Conservation (phyloP, 2,888 invertebrate genomes). For the Philhelius pedissequus region DNA sequence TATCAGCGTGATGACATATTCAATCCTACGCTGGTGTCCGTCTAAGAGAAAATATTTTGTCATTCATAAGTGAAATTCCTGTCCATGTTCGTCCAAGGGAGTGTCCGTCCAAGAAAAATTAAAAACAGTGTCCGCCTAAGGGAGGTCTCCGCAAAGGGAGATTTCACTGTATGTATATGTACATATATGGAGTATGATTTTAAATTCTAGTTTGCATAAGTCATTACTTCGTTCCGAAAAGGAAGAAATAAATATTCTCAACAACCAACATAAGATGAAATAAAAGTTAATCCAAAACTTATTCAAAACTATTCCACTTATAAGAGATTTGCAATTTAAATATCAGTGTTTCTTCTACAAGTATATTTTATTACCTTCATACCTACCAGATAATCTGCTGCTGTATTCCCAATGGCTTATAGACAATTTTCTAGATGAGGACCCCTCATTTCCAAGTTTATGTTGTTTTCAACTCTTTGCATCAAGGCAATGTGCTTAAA, state of each 20-base stretch:
- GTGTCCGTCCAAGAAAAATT: too few relatives aligned
- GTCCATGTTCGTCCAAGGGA: too few relatives aligned
- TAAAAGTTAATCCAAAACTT: background rate
- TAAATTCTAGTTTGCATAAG: background rate
- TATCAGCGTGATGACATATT: too few relatives aligned
- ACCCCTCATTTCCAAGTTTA: background rate
- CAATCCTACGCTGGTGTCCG: too few relatives aligned
- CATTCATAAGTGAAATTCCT: too few relatives aligned
- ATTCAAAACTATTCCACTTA: background rate
- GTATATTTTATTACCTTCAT: background rate
- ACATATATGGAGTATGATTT: too few relatives aligned
- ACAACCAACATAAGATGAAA: background rate
- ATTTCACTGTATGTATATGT: too few relatives aligned
- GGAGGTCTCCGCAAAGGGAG: too few relatives aligned
- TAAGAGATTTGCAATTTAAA: background rate
- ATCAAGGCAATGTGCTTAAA: slow-evolving; percentile 5
- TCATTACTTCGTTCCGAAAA: background rate
- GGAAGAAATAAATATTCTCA: background rate
- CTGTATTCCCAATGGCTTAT: slow-evolving; percentile 12
- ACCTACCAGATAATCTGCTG: background rate
- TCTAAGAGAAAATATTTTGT: too few relatives aligned
- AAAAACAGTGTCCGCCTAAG: too few relatives aligned
- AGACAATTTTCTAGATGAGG: slow-evolving; percentile 15
- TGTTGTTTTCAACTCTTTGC: background rate
- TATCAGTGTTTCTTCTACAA: background rate